Conservation (phyloP, 2,888 invertebrate genomes). For the Herminia tarsipennalis region DNA sequence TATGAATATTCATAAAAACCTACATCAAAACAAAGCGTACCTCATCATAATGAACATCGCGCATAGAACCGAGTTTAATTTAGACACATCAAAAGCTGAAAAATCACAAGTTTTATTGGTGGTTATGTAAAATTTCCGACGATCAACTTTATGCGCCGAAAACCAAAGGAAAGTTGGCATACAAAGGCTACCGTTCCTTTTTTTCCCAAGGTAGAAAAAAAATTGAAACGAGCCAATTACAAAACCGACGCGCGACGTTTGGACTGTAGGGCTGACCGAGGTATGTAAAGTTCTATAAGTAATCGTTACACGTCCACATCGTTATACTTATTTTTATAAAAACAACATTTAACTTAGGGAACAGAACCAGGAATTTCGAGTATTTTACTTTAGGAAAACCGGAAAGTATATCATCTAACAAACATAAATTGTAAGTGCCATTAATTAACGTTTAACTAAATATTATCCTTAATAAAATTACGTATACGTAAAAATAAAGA, state of each 20-base stretch:
- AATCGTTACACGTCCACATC: not conserved
- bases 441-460: too few relatives aligned
- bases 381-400: too few relatives aligned
- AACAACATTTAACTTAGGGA: too few relatives aligned
- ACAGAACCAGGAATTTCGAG: too few relatives aligned
- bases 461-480: too few relatives aligned
- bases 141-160: constrained; percentile 78
- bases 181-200: constrained; percentile 72
- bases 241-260: constrained; percentile 65
- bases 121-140: constrained; percentile 67
- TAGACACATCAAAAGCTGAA: constrained; percentile 68
- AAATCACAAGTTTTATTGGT: constrained; percentile 72
- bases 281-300: not conserved
- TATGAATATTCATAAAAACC: constrained; percentile 46
- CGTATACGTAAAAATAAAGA: too few relatives aligned
- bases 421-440: too few relatives aligned
- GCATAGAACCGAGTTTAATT: constrained; percentile 60
- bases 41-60: constrained; percentile 60
- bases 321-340: too few relatives aligned
- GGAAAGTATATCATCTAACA: too few relatives aligned
- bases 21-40: constrained; percentile 40
- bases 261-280: constrained; percentile 58
- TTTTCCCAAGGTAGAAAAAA: constrained; percentile 71
- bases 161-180: constrained; percentile 74
- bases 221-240: constrained; percentile 76